Evolutionary conservation across 2,797 vertebrate genomes (phyloP).

Genomic region (Amblyraja radiata): DNA sequence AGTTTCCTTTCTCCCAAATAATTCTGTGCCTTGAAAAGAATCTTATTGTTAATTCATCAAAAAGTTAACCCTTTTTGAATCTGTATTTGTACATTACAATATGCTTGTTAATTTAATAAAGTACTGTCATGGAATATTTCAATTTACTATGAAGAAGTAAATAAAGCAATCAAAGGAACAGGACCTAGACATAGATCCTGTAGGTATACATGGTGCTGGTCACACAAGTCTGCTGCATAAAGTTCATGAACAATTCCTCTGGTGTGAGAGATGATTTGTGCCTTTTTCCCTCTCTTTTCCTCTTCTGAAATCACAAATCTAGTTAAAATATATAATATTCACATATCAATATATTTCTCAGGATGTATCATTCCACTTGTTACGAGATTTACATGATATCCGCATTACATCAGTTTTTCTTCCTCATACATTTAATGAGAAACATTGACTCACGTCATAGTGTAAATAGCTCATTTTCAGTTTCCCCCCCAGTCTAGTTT

Average conservation of each 20-base stretch:
- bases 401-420: too few species aligned
- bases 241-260: background rate
- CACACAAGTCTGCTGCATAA: background rate
- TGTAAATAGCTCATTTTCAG: too few species aligned
- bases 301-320: background rate
- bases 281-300: background rate
- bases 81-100: background rate
- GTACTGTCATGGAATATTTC: background rate
- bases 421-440: too few species aligned
- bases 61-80: background rate
- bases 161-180: background rate
- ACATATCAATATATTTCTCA: too few species aligned
- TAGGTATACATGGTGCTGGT: background rate
- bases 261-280: background rate
- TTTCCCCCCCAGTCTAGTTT: too few species aligned
- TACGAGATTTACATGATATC: too few species aligned
- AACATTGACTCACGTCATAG: too few species aligned
- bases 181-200: background rate
- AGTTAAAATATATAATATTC: background rate
- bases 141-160: background rate
- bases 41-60: background rate
- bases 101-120: slow-evolving; percentile 6
- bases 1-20: background rate
- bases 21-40: background rate
- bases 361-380: too few species aligned